Evolutionary conservation across 2,888 invertebrate genomes (phyloP).

Genomic region (Drosophila paucipuncta): DNA sequence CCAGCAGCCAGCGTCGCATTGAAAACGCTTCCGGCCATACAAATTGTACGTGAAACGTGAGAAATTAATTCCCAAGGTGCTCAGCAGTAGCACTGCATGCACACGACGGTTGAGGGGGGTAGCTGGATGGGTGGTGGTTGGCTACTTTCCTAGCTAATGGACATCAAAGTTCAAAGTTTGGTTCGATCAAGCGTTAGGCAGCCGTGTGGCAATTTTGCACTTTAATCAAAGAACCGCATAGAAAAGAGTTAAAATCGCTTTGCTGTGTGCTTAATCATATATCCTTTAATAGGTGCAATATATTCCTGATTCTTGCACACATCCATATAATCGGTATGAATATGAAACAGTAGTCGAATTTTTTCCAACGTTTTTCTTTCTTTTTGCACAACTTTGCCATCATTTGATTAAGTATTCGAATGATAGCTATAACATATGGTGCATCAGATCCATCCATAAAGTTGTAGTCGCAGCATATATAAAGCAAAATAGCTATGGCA

Average conservation of each 20-base stretch:
- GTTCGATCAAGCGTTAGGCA: slow-evolving; percentile 10
- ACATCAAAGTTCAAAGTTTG: slow-evolving; percentile 10
- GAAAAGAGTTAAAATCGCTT: neutral
- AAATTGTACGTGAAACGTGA: slow-evolving; percentile 74
- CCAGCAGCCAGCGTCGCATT: slow-evolving; percentile 53
- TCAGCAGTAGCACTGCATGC: slow-evolving; percentile 13
- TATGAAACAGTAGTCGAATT: too few species aligned
- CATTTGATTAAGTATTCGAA: neutral
- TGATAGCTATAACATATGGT: neutral
- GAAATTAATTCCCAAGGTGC: slow-evolving; percentile 74
- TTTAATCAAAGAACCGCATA: neutral
- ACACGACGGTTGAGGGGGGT: neutral
- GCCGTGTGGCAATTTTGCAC: neutral
- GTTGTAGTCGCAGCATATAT: neutral
- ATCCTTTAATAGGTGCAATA: neutral
- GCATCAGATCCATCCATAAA: neutral
- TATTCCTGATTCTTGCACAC: neutral
- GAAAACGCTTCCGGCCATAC: slow-evolving; percentile 73
- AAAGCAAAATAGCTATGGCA: neutral
- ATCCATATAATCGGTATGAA: neutral
- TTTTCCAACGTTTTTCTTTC: too few species aligned
- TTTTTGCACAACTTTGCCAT: neutral
- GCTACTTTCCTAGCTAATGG: slow-evolving; percentile 1
- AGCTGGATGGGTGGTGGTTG: neutral
- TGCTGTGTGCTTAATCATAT: neutral